A percentile compares a stretch with the other conserved stretches of the same genome.
Evolutionary conservation across 2,888 invertebrate species (phyloP).

Genomic region (Mythimna lalbum): DNA sequence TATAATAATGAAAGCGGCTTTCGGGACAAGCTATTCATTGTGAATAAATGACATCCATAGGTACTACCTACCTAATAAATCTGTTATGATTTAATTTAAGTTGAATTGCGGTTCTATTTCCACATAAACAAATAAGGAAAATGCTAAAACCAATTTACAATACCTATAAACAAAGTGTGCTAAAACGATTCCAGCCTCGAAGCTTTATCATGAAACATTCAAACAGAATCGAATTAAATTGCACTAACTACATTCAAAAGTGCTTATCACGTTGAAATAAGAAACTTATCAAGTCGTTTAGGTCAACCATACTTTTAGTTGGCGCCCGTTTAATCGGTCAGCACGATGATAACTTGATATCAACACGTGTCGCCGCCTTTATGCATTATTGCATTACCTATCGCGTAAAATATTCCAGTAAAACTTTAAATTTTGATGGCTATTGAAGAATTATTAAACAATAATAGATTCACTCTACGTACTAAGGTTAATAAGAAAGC

Average conservation of each 20-base stretch:
- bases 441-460: neutral
- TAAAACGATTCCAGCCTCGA: neutral
- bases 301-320: slow-evolving; percentile 52
- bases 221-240: slow-evolving; percentile 23
- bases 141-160: slow-evolving; percentile 9
- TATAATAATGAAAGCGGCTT: neutral
- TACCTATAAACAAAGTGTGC: neutral
- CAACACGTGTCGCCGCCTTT: slow-evolving; percentile 45
- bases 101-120: slow-evolving; percentile 22
- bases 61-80: neutral
- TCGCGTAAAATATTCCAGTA: slow-evolving; percentile 18
- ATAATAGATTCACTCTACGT: neutral
- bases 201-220: neutral
- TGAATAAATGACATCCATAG: neutral
- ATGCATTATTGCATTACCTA: slow-evolving; percentile 51
- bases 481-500: neutral
- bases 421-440: neutral
- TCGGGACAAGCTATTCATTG: neutral
- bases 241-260: slow-evolving; percentile 29
- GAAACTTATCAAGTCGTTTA: slow-evolving; percentile 54
- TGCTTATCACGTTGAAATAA: slow-evolving; percentile 54
- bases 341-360: slow-evolving; percentile 47
- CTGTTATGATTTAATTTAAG: slow-evolving; percentile 24
- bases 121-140: slow-evolving; percentile 33
- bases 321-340: slow-evolving; percentile 51